Base-by-base conservation (phyloP, 2,797 vertebrate genomes). In the Serranus cabrilla region DNA sequence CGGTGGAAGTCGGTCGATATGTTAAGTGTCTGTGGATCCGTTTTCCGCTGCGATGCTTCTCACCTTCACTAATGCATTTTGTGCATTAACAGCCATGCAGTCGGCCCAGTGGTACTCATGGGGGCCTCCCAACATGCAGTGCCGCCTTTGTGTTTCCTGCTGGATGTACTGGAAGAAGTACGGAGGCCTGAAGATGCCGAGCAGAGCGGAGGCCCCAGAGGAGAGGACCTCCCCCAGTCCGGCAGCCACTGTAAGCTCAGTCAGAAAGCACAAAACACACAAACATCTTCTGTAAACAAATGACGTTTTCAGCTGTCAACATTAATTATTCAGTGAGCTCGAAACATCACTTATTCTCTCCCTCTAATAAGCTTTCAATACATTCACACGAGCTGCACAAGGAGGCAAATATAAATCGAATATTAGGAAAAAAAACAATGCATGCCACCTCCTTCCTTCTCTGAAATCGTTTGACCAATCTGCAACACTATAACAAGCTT, bases 81-180 rank as follows among this genome's bases (percentile, higher is more conserved):
- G n/a, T 86, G 12, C 43, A 13, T 86, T 65, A 67, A 78, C 92
- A 99, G 98, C 96, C 85, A 96, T 96, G 84, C 97, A 98, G 85
- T 99, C 98, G 63, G 96, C 97, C 78, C 98, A 98, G 46, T 99
- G 98, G 98, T 99, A 99, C 93, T 99, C 97, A 18, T 99, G 98
- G 98, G 98, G 98, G 27, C 98, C 98, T 71, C 98, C 98, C 4
- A 99, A 97, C 91, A 99, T 99, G 98, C 98, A 99, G 1, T 99
- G 98, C 88, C 96, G 97, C 71, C 91, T 99, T 83, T 99, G 98
- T 72, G 97, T 98, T 23, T 96, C 97, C 85, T 99, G 98, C 90
- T 99, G 98, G 98, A 97, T 97, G 91, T 99, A 99, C 83, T 99
- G 98, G 98, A 99, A 99, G 94, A 99, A 99, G 90, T 99, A 99